Percentiles rank a stretch among this genome's conserved stretches.
Evolutionary conservation across 2,888 invertebrate species (phyloP).

Genomic region (Aphodius granarius): DNA sequence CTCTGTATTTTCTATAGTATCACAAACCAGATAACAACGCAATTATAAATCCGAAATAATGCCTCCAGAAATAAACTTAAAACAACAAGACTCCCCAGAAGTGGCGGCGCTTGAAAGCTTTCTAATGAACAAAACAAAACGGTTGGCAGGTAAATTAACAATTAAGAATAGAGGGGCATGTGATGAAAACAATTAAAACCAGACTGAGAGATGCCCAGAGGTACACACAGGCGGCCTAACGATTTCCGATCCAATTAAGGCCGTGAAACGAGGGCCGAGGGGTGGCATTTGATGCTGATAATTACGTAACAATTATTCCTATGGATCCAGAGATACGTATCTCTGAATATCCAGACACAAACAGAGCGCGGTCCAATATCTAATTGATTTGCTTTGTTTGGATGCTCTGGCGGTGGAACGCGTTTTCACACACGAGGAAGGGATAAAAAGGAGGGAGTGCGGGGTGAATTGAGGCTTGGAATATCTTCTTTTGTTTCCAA

Average conservation of each 20-base stretch:
- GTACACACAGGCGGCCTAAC: background rate
- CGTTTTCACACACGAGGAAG: slow-evolving; percentile 3
- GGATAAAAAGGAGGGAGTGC: slow-evolving; percentile 3
- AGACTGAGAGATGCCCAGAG: background rate
- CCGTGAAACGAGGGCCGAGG: background rate
- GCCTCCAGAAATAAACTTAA: background rate
- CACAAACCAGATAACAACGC: background rate
- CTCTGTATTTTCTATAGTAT: too few relatives aligned
- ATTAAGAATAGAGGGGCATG: background rate
- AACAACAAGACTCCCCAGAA: background rate
- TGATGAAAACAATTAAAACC: background rate
- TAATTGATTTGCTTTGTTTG: slow-evolving; percentile 2
- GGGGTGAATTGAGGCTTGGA: background rate
- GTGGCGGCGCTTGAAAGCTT: background rate
- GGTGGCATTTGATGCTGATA: background rate
- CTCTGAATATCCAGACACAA: background rate
- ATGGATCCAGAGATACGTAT: slow-evolving; percentile 1
- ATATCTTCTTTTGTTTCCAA: slow-evolving; percentile 20
- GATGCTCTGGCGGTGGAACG: slow-evolving; percentile 5
- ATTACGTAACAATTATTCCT: slow-evolving; percentile 12
- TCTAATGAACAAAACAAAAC: background rate
- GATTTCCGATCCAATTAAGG: background rate
- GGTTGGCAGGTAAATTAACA: background rate
- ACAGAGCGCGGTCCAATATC: background rate
- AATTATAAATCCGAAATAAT: background rate